A percentile compares a stretch with the other conserved stretches of the same genome.
Conservation (phyloP, 2,113 vertebrate species). For the Oceanodroma tethys region DNA sequence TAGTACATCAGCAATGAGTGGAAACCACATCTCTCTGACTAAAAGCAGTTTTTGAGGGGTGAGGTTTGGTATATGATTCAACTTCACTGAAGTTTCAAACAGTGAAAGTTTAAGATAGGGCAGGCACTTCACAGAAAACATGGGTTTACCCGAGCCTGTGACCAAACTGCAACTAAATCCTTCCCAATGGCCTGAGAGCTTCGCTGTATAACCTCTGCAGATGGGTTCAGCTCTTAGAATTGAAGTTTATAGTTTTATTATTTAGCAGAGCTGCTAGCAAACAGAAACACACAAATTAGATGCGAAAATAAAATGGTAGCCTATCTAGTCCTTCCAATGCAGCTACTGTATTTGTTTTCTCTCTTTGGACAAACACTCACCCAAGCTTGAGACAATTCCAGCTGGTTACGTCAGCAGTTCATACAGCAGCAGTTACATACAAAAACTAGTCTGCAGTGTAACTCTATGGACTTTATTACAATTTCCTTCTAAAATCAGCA, state of each 20-base stretch:
- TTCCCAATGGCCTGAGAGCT: neutral
- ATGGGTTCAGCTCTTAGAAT: neutral
- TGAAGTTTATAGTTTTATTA: neutral
- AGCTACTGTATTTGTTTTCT: conserved; percentile 19
- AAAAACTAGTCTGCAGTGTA: neutral
- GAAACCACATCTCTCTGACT: neutral
- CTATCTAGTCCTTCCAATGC: neutral
- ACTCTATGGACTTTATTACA: neutral
- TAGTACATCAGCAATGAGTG: neutral
- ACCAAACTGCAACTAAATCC: neutral
- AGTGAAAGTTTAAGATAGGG: neutral
- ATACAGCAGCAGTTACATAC: neutral
- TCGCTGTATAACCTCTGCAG: neutral
- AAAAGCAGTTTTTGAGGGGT: neutral
- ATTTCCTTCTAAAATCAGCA: conserved; percentile 6
- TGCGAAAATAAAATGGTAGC: neutral
- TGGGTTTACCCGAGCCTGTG: neutral
- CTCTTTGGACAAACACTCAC: conserved; percentile 36
- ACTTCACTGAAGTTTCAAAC: neutral
- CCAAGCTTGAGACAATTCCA: conserved; percentile 22
- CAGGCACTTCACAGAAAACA: neutral
- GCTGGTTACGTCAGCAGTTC: conserved; percentile 21
- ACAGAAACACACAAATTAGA: neutral
- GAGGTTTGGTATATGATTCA: neutral
- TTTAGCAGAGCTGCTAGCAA: neutral